Conservation (phyloP, 2,888 invertebrate genomes). For the Creontiades dilutus region DNA sequence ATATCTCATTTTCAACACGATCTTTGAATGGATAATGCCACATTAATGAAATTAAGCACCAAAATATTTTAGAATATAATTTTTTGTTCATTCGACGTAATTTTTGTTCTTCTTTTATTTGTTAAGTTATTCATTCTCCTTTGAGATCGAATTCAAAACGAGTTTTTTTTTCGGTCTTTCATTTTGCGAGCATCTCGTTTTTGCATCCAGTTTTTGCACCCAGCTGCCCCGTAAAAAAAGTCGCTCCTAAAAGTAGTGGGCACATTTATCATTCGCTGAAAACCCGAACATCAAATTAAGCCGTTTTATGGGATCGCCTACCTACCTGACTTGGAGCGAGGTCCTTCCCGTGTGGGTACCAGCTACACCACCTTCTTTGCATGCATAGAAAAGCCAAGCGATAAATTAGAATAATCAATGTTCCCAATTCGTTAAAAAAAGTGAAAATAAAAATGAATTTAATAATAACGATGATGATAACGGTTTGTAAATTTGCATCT, state of each 20-base stretch:
- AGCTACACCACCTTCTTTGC: not conserved
- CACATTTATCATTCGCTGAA: not conserved
- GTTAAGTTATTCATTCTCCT: not conserved
- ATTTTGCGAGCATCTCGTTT: not conserved
- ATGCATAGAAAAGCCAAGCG: not conserved
- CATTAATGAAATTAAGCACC: not conserved
- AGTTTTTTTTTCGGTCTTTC: not conserved
- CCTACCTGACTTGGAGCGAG: not conserved
- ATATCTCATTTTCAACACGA: not conserved
- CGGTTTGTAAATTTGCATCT: too few relatives aligned
- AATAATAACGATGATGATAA: too few relatives aligned
- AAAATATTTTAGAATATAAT: not conserved
- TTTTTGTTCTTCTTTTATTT: not conserved
- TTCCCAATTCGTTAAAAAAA: too few relatives aligned
- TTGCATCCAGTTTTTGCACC: not conserved
- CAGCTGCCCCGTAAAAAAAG: not conserved
- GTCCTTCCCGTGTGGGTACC: not conserved
- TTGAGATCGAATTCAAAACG: not conserved
- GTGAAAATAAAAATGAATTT: too few relatives aligned
- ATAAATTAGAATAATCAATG: too few relatives aligned
- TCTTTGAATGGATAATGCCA: not conserved
- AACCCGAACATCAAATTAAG: not conserved
- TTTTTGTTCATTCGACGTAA: not conserved
- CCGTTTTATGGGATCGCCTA: slow-evolving; percentile 1
- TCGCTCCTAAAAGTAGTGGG: not conserved